Conservation (phyloP, 2,888 invertebrate species). For the Camptogramma bilineatum region DNA sequence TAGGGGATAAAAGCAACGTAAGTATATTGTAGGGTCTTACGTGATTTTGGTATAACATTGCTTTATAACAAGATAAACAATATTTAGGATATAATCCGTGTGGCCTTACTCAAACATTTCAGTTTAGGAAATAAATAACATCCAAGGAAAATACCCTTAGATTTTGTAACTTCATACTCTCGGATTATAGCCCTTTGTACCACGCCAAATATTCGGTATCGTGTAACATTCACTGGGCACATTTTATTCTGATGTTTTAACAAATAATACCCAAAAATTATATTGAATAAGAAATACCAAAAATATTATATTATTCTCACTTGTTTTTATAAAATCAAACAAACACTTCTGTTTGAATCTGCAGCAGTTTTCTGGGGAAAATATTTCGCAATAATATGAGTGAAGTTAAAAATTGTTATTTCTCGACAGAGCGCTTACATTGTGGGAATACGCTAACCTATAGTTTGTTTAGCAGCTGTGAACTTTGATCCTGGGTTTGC, state of each 20-base stretch:
- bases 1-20: neutral
- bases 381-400: slow-evolving; percentile 50
- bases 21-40: neutral
- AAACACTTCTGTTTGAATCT: slow-evolving; percentile 16
- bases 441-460: slow-evolving; percentile 33
- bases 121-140: neutral
- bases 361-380: slow-evolving; percentile 34
- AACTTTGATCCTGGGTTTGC: slow-evolving; percentile 30
- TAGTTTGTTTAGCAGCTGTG: slow-evolving; percentile 28
- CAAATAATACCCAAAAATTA: too few relatives aligned
- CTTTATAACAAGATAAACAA: neutral
- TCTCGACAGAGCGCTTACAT: slow-evolving; percentile 21
- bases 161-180: neutral
- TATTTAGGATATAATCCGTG: neutral
- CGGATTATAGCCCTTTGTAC: neutral
- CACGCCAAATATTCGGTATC: too few relatives aligned
- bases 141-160: neutral
- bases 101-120: neutral
- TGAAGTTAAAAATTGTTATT: slow-evolving; percentile 37
- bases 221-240: too few relatives aligned
- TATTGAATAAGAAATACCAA: too few relatives aligned
- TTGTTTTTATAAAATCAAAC: neutral
- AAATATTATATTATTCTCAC: too few relatives aligned
- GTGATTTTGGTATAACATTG: neutral
- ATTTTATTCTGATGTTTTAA: too few relatives aligned